A percentile compares a stretch with the other conserved stretches of the same genome.
Conservation (phyloP, 1,140 invertebrate genomes). For the Bombus huntii region DNA sequence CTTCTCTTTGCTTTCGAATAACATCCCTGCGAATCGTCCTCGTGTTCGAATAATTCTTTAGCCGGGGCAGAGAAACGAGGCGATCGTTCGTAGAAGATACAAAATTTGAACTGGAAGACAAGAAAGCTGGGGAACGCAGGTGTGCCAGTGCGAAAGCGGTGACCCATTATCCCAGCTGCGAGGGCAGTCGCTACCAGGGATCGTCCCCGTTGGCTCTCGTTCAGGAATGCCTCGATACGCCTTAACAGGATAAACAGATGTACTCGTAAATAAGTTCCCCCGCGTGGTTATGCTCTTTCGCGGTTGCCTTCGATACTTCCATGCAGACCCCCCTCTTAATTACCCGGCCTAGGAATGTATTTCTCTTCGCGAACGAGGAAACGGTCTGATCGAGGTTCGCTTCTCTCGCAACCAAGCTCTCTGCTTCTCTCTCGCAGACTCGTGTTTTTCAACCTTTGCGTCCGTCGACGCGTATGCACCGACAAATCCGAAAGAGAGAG, state of each 20-base stretch:
- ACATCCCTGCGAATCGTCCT: not conserved
- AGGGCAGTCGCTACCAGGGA: conserved; percentile 51
- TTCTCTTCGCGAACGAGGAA: conserved; percentile 31
- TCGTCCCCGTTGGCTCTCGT: conserved; percentile 39
- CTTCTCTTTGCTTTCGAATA: too few relatives aligned
- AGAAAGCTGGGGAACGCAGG: conserved; percentile 49
- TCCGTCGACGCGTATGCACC: not conserved
- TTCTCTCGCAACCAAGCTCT: not conserved
- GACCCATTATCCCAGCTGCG: conserved; percentile 74
- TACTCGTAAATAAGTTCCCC: conserved; percentile 55
- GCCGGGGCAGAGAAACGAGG: not conserved
- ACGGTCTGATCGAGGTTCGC: not conserved
- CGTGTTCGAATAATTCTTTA: not conserved
- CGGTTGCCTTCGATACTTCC: conserved; percentile 19
- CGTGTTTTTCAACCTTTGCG: conserved; percentile 12
- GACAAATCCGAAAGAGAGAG: conserved; percentile 5
- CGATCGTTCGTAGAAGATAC: not conserved
- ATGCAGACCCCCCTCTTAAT: conserved; percentile 38
- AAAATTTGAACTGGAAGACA: conserved; percentile 42
- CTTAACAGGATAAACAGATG: conserved; percentile 63
- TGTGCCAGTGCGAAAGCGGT: conserved; percentile 74
- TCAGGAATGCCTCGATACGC: conserved; percentile 54
- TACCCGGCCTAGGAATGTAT: conserved; percentile 21
- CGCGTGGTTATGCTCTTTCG: conserved; percentile 35
- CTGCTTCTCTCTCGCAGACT: not conserved